These are phyloP conservation scores for Sinotaia quadrata DNA, from an alignment of 2,888 invertebrate species.

Conservation along the genomic window DNA sequence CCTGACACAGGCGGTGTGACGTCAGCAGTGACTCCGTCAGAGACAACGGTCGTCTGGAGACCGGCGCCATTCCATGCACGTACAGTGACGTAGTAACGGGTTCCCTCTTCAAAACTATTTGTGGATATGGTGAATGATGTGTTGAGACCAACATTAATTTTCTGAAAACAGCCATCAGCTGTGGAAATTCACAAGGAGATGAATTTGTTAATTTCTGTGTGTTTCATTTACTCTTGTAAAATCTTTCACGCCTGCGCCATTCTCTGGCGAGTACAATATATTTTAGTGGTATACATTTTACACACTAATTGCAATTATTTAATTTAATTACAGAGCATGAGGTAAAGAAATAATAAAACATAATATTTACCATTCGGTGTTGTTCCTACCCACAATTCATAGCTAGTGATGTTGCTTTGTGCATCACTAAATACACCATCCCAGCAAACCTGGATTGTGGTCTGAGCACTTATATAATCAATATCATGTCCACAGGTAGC, in stretches of 20 bases:
- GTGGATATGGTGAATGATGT: conserved; percentile 31
- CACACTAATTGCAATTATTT: no score
- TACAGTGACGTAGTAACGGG: conserved; percentile 38
- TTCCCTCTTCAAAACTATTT: conserved; percentile 30
- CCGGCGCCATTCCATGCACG: conserved; percentile 45
- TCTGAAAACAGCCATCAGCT: conserved; percentile 35
- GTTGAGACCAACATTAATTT: conserved; percentile 30
- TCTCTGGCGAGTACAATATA: no score
- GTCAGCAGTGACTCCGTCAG: conserved; percentile 46
- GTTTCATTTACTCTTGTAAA: no score
- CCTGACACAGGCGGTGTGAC: conserved; percentile 41
- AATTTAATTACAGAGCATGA: no score
- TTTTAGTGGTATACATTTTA: no score
- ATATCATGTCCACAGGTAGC: conserved; percentile 37
- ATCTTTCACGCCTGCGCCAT: no score
- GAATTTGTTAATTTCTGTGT: no score
- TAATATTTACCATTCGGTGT: conserved; percentile 33
- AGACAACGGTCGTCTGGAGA: conserved; percentile 33
- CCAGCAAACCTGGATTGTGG: conserved; percentile 46
- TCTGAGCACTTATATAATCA: conserved; percentile 41
- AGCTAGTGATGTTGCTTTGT: conserved; percentile 35
- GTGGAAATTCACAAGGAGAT: no score
- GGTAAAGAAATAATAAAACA: no score
- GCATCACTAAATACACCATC: conserved; percentile 37
- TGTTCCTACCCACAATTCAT: conserved; percentile 37